Conservation (phyloP, 2,113 vertebrate genomes). For the Nothobranchius kuhntae region DNA sequence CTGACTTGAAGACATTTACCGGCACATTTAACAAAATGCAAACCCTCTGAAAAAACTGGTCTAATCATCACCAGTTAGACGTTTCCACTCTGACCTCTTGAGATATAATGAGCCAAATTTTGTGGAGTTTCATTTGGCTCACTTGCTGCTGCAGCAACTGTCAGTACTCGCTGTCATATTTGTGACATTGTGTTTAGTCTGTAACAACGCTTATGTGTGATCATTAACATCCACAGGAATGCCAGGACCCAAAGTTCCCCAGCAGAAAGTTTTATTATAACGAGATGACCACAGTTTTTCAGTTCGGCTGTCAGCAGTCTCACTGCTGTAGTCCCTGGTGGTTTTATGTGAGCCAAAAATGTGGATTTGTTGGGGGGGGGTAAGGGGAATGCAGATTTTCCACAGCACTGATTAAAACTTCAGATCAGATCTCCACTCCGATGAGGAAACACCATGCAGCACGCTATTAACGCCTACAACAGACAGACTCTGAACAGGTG, state of each 20-base stretch:
- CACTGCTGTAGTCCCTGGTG: background rate
- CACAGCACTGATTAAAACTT: conserved; percentile 9
- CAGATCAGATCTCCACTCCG: conserved; percentile 32
- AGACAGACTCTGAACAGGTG: conserved; percentile 23
- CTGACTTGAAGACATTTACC: too few relatives aligned
- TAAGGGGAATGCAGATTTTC: conserved; percentile 1
- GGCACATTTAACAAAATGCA: background rate
- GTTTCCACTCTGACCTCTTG: background rate
- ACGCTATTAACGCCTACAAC: conserved; percentile 36
- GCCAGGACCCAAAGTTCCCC: background rate
- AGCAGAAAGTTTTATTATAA: background rate
- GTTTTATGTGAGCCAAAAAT: background rate
- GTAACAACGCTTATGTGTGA: background rate
- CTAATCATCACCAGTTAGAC: background rate
- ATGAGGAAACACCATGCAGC: conserved; percentile 47
- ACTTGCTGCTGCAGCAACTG: background rate
- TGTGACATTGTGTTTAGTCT: background rate
- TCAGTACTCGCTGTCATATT: background rate
- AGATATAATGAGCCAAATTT: background rate
- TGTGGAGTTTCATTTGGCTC: background rate
- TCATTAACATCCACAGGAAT: background rate
- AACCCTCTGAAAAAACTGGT: background rate
- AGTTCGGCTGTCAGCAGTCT: background rate
- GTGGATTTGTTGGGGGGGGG: background rate
- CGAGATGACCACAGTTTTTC: background rate